Base-by-base conservation (phyloP, 1,140 invertebrate genomes). In the Campoletis sonorensis region DNA sequence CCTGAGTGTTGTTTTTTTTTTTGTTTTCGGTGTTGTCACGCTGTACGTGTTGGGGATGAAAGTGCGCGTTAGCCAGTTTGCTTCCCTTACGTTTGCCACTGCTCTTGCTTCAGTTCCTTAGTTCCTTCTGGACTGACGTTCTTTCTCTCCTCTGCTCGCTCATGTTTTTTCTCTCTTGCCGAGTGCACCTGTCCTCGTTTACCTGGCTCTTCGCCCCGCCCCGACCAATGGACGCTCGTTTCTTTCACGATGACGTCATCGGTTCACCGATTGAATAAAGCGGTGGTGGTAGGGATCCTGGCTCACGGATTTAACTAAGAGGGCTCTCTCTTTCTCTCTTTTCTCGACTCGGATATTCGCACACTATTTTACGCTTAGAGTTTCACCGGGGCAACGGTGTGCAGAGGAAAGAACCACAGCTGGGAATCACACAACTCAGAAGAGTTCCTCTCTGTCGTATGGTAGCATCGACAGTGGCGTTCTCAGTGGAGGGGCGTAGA, bases 101-200 rank as follows among this genome's bases (percentile, higher is more conserved):
- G 30, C 67, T 33, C 67, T 21, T 70, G 27, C 67, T 15, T 30
- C 67, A 70, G 72, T 40, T 72, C n/a, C 33, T 23, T 58, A n/a
- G 67, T 40, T 72, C 23, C 33, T 23, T 58, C 61, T 78, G 67
- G 16, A 37, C 61, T 75, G 67, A 70, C 30, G 23, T 16, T n/a
- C 67, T 11, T 51, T 75, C 21, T 26, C 72, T 80, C 71, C 71
- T 79, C 33, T 64, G 49, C 49, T 27, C 70, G 71, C 71, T 80
- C 68, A 51, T 70, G 30, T n/a, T 61, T 64, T 79, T 51, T 78
- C 45, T 61, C 61, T 27, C 49, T 27, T n/a, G 18, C 4, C 27
- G 30, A 23, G 26, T 26, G 81, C 89, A 90, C 89, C 89, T 91
- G 89, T 90, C 88, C 84, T 87, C 87, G 86, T 90, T 89, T 83